Percentiles rank a stretch among this genome's conserved stretches.
Conservation (phyloP, 2,888 invertebrate species). For the Dicycla oo region DNA sequence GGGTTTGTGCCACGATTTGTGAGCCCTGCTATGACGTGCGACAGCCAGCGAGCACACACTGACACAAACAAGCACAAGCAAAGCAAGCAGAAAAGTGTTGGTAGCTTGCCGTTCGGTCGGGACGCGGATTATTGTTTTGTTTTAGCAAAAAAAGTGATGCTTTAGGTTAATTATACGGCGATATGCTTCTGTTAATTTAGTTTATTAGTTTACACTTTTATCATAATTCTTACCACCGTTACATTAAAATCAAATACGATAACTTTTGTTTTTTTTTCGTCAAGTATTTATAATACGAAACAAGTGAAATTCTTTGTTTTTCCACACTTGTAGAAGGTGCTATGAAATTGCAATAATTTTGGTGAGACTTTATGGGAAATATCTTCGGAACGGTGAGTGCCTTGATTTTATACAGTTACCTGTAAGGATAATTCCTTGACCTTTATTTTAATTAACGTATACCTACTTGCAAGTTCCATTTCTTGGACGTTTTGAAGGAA, state of each 20-base stretch:
- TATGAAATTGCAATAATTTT: constrained; percentile 57
- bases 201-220: background rate
- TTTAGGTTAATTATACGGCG: constrained; percentile 36
- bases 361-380: constrained; percentile 74
- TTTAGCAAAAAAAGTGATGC: constrained; percentile 48
- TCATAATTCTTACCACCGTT: constrained; percentile 3
- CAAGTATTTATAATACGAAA: constrained; percentile 35
- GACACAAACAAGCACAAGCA: background rate
- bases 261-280: constrained; percentile 10
- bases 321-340: constrained; percentile 48
- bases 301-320: constrained; percentile 68
- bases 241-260: background rate
- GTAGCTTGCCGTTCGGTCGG: constrained; percentile 38
- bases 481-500: constrained; percentile 9
- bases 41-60: constrained; percentile 19
- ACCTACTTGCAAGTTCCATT: constrained; percentile 37
- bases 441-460: constrained; percentile 40
- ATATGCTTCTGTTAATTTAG: constrained; percentile 32
- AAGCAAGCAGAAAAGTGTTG: constrained; percentile 40
- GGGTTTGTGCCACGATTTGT: no score
- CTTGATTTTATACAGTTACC: constrained; percentile 22
- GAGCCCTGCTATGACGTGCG: no score
- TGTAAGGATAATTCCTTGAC: constrained; percentile 54
- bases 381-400: constrained; percentile 71
- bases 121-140: constrained; percentile 53